Conservation (phyloP, 2,113 vertebrate species). For the Bombycilla garrulus region DNA sequence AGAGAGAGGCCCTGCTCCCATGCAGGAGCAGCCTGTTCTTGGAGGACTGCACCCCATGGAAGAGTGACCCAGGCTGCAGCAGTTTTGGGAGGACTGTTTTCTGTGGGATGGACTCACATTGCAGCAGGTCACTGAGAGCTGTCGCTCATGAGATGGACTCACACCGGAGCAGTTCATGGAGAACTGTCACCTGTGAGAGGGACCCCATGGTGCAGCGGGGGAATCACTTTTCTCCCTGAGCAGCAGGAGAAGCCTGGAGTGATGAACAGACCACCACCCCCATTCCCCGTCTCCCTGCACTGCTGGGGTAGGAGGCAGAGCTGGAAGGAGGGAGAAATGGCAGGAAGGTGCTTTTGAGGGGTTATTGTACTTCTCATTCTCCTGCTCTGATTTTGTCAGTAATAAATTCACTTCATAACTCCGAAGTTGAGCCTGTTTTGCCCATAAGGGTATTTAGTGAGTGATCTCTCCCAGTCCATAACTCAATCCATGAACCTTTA, state of each 20-base stretch:
- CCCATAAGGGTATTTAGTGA: background rate
- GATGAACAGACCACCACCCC: background rate
- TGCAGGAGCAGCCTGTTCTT: background rate
- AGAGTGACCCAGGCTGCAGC: too few relatives aligned
- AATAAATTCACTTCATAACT: background rate
- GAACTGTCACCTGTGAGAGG: background rate
- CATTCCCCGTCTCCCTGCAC: background rate
- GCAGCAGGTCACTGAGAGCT: background rate
- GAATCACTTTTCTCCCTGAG: background rate
- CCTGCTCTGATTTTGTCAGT: background rate
- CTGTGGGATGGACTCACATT: accelerated
- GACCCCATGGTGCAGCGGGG: background rate
- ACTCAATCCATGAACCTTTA: accelerated
- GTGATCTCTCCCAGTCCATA: background rate
- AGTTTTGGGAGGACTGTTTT: background rate
- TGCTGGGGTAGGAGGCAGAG: background rate
- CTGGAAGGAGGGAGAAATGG: background rate
- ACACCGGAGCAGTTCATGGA: background rate
- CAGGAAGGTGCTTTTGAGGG: background rate
- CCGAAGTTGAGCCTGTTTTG: background rate
- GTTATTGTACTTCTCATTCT: background rate
- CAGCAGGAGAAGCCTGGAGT: accelerated
- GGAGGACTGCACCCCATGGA: too few relatives aligned
- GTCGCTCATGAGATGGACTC: background rate
- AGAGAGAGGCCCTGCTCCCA: background rate